Evolutionary conservation across 2,797 vertebrate species (phyloP).

Genomic region (Platalea minor): DNA sequence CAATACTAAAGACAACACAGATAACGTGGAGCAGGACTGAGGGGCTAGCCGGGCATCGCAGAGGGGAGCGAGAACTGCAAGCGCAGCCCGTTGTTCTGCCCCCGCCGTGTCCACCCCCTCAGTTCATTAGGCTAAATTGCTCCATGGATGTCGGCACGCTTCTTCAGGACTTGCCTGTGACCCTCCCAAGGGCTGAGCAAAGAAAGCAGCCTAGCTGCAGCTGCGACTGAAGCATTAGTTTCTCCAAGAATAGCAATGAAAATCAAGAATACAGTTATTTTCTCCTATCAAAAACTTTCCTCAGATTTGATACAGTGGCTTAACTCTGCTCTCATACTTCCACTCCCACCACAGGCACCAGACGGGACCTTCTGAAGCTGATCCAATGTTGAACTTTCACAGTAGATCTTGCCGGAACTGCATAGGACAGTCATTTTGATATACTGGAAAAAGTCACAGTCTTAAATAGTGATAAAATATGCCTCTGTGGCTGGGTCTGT

Average conservation of each 20-base stretch:
- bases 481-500: neutral
- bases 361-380: neutral
- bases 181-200: neutral
- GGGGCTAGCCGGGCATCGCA: neutral
- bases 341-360: neutral
- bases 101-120: fast-evolving
- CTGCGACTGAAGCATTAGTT: neutral
- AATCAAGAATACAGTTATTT: neutral
- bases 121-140: neutral
- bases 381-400: neutral
- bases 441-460: neutral
- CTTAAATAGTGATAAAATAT: neutral
- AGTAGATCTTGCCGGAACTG: neutral
- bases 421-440: neutral
- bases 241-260: neutral
- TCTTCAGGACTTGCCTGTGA: neutral
- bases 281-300: neutral
- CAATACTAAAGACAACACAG: neutral
- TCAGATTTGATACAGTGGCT: neutral
- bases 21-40: fast-evolving
- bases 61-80: neutral
- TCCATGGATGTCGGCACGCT: neutral
- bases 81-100: neutral
- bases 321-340: neutral
- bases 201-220: neutral